A percentile compares a stretch with the other conserved stretches of the same genome.
Evolutionary conservation across 2,888 invertebrate species (phyloP).

Genomic region (Iselma pallidipennis): DNA sequence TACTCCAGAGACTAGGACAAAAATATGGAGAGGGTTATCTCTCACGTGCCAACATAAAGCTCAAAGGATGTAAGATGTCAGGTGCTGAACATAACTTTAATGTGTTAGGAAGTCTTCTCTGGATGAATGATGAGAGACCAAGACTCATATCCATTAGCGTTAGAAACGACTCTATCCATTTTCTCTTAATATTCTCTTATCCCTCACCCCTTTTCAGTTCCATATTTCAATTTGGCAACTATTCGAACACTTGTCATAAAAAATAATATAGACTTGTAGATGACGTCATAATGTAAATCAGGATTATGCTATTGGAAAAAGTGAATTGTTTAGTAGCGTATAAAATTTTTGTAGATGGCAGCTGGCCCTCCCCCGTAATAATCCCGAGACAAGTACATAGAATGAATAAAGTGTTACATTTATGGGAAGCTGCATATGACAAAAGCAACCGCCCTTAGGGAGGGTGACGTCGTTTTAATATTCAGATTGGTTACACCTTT

Average conservation of each 20-base stretch:
- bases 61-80: conserved; percentile 49
- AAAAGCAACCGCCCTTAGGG: conserved; percentile 35
- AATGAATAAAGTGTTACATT: conserved; percentile 55
- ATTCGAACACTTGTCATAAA: too few relatives aligned
- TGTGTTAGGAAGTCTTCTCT: conserved; percentile 19
- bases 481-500: conserved; percentile 59
- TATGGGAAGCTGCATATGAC: conserved; percentile 56
- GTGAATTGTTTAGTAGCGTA: background rate
- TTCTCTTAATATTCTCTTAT: background rate
- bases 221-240: too few relatives aligned
- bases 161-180: background rate
- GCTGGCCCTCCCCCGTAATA: conserved; percentile 55
- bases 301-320: conserved; percentile 7
- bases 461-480: conserved; percentile 51
- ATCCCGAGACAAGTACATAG: conserved; percentile 47
- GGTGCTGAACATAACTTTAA: conserved; percentile 49
- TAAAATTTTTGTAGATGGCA: conserved; percentile 34
- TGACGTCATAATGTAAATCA: conserved; percentile 22
- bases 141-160: background rate
- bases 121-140: background rate
- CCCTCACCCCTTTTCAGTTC: too few relatives aligned
- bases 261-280: too few relatives aligned
- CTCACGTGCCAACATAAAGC: conserved; percentile 51
- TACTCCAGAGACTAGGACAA: conserved; percentile 18
- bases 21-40: conserved; percentile 42